phyloP scores from a whole-genome alignment of 2,113 vertebrate genomes.

The Osmerus eperlanus region DNA sequence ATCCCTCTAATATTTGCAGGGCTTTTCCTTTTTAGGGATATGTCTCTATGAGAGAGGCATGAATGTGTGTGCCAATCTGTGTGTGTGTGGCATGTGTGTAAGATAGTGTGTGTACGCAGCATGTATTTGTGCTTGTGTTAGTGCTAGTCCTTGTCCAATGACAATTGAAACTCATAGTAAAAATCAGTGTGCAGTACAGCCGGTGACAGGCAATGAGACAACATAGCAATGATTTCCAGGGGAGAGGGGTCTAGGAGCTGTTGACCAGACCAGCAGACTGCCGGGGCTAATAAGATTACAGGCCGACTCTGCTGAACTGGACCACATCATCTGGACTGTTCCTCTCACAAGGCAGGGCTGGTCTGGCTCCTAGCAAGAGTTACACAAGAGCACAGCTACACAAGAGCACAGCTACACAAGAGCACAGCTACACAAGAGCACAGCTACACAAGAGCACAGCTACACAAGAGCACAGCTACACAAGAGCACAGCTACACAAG shows the following conservation, averaged over 20 bases:
- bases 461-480: not conserved
- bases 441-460: not conserved
- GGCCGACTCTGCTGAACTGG: conserved; percentile 7
- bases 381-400: not conserved
- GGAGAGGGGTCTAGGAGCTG: not conserved
- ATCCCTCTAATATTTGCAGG: conserved; percentile 21
- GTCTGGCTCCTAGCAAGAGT: not conserved
- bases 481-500: not conserved
- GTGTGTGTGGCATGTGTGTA: not conserved
- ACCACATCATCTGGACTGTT: not conserved
- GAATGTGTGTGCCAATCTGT: conserved; percentile 10
- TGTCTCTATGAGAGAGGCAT: not conserved
- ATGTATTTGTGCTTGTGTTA: no score
- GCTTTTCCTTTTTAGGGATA: conserved; percentile 40
- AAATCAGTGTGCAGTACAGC: not conserved
- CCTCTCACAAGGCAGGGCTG: not conserved
- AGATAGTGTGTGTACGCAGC: no score
- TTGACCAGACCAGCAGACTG: conserved; percentile 12
- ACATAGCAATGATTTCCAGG: not conserved
- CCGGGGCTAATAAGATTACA: conserved; percentile 3
- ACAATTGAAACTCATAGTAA: conserved; percentile 12
- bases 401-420: not conserved
- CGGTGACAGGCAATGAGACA: conserved; percentile 3
- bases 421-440: no score
- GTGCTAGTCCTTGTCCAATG: conserved; percentile 9